These are phyloP conservation scores for Chaenodraco wilsoni DNA, from an alignment of 2,797 vertebrate genomes.

Conservation along the genomic window DNA sequence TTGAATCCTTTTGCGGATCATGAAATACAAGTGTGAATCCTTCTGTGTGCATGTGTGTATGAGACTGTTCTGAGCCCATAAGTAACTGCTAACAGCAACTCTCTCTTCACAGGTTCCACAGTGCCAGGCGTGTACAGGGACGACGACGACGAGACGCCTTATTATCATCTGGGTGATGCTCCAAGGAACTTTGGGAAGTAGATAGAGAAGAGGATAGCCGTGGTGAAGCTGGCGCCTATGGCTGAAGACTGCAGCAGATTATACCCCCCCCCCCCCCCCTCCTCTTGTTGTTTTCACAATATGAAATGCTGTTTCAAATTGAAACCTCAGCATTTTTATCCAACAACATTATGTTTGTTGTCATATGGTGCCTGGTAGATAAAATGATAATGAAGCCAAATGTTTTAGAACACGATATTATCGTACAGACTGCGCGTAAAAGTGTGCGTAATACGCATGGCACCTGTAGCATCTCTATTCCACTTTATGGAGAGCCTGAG, in stretches of 20 bases:
- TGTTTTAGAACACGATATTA: neutral
- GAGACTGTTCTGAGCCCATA: no score
- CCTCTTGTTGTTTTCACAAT: no score
- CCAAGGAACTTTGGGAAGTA: neutral
- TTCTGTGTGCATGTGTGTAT: no score
- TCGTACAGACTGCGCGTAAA: conserved; percentile 7
- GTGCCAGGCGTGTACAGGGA: neutral
- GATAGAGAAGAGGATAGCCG: neutral
- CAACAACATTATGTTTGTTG: neutral
- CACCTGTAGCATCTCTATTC: conserved; percentile 25
- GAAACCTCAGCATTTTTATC: no score
- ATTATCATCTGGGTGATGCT: neutral
- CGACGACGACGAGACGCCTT: neutral
- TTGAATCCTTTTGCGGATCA: no score
- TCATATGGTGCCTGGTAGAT: neutral
- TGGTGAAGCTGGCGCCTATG: conserved; percentile 36
- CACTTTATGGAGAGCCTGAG: neutral
- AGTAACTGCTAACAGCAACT: neutral
- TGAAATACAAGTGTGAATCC: no score
- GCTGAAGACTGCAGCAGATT: conserved; percentile 23
- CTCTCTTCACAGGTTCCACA: neutral
- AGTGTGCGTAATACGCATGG: conserved; percentile 4
- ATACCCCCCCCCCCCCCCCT: neutral
- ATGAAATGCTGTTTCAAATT: no score
- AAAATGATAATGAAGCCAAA: neutral